Evolutionary conservation across 2,797 vertebrate genomes (phyloP).

Genomic region (Peromyscus attwateri): DNA sequence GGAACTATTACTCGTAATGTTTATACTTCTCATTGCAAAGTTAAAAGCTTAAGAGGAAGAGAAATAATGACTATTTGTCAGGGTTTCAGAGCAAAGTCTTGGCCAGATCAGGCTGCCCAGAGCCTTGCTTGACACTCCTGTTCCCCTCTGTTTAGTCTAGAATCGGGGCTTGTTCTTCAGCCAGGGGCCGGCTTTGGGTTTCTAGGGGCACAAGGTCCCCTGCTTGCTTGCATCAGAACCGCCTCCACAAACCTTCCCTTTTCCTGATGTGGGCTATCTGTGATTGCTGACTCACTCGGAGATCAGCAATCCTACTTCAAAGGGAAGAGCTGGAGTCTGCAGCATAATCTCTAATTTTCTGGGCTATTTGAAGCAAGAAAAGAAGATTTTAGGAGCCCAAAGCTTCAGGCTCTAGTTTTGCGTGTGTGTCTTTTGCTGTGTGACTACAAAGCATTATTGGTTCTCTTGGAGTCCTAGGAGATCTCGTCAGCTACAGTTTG

Average conservation of each 20-base stretch:
- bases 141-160: background rate
- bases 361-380: background rate
- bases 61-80: slow-evolving; percentile 76
- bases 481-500: background rate
- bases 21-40: background rate
- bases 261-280: background rate
- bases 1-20: slow-evolving; percentile 79
- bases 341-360: background rate
- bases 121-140: background rate
- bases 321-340: background rate
- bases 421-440: background rate
- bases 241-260: background rate
- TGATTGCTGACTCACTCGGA: background rate
- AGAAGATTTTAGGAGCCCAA: background rate
- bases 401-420: background rate
- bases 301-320: background rate
- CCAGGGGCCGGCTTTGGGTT: background rate
- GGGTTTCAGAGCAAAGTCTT: slow-evolving; percentile 68
- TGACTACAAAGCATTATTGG: background rate
- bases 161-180: background rate
- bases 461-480: background rate
- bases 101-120: slow-evolving; percentile 61
- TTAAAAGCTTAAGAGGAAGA: slow-evolving; percentile 79
- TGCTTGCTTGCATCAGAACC: background rate
- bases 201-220: background rate